Conservation (phyloP, 1,140 invertebrate species). For the Tetramorium parvispinum region DNA sequence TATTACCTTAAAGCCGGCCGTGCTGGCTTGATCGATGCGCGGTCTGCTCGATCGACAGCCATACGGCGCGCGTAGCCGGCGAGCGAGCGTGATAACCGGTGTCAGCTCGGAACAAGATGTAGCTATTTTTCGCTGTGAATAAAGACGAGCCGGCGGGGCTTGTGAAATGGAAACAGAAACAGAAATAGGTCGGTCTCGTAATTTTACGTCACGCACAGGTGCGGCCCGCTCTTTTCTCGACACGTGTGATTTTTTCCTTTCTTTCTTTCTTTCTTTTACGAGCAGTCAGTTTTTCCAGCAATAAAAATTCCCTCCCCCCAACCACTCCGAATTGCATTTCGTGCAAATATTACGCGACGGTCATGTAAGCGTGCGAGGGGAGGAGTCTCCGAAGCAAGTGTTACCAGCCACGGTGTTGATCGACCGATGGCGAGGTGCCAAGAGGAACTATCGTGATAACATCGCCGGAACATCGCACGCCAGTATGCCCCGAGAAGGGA, state of each 20-base stretch:
- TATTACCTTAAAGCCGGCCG: constrained; percentile 19
- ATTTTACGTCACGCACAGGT: constrained; percentile 28
- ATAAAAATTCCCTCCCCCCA: constrained; percentile 13
- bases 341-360: constrained; percentile 28
- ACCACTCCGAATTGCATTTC: constrained; percentile 11
- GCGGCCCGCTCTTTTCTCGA: background rate
- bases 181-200: background rate
- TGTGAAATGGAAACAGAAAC: background rate
- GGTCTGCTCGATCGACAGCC: background rate
- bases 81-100: constrained; percentile 20
- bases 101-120: constrained; percentile 11
- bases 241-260: background rate
- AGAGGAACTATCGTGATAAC: constrained; percentile 65
- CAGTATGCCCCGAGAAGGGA: constrained; percentile 43
- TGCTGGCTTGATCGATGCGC: constrained; percentile 43
- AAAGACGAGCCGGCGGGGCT: background rate
- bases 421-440: constrained; percentile 61
- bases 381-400: constrained; percentile 29
- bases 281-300: background rate
- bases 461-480: constrained; percentile 47
- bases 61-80: background rate
- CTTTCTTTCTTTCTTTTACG: background rate
- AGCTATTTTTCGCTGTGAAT: constrained; percentile 33
- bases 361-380: background rate
- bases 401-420: constrained; percentile 57